These are phyloP conservation scores for Protonemura montana DNA, from an alignment of 2,888 invertebrate species.

Conservation along the genomic window DNA sequence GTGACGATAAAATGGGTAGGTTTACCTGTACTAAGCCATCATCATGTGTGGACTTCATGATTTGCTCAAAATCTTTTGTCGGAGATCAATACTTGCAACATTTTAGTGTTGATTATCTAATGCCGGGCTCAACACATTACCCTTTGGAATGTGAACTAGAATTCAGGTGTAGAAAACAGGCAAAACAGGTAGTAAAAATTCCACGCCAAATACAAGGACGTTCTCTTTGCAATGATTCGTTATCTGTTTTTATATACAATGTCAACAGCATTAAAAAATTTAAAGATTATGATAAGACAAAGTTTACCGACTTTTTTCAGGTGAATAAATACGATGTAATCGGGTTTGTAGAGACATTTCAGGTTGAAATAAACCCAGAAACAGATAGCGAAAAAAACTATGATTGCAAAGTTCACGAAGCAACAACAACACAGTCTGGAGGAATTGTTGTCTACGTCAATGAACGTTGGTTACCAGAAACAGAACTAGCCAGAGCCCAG, in stretches of 20 bases:
- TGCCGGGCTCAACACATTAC: not conserved
- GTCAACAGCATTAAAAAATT: not conserved
- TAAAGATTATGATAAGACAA: not conserved
- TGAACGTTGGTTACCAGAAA: not conserved
- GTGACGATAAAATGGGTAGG: not conserved
- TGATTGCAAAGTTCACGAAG: not conserved
- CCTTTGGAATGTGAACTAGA: not conserved
- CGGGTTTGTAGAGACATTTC: not conserved
- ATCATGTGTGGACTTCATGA: not conserved
- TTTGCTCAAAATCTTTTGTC: not conserved
- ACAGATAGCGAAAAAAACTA: not conserved
- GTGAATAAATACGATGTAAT: not conserved
- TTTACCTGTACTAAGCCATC: not conserved
- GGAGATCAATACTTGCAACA: not conserved
- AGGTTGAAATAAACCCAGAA: not conserved
- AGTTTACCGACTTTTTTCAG: not conserved
- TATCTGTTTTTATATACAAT: not conserved
- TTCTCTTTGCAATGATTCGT: not conserved
- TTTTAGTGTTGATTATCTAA: not conserved
- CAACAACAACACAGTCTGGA: not conserved
- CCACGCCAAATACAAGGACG: not conserved
- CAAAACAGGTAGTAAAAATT: not conserved
- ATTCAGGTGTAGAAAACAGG: not conserved
- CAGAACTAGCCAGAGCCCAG: not conserved
- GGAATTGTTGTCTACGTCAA: not conserved